A percentile compares a stretch with the other conserved stretches of the same genome.
These are phyloP conservation scores for Garrulus glandarius DNA, from an alignment of 2,797 vertebrate genomes.

Conservation along the genomic window DNA sequence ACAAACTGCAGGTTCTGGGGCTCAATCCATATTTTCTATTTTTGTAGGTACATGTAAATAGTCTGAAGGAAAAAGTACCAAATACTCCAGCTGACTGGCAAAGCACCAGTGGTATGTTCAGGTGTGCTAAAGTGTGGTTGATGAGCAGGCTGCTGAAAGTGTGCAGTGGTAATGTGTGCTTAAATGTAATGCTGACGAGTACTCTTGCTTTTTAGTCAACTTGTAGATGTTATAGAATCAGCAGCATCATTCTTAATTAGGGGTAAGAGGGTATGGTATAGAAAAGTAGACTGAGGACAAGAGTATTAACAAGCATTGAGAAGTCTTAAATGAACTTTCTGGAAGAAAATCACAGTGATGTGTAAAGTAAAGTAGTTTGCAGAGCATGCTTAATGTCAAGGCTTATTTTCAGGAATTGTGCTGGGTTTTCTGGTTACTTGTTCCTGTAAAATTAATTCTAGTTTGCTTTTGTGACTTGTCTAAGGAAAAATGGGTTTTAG, in stretches of 20 bases:
- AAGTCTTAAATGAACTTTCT: background rate
- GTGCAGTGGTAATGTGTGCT: background rate
- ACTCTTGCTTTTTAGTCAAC: background rate
- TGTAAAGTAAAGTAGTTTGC: background rate
- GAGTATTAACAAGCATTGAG: background rate
- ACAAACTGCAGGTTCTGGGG: background rate
- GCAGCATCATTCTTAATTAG: background rate
- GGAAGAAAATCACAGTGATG: background rate
- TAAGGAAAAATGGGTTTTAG: background rate
- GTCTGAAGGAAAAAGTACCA: background rate
- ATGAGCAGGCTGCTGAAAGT: background rate
- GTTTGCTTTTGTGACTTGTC: background rate
- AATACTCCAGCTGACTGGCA: background rate
- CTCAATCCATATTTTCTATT: background rate
- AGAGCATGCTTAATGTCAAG: accelerated
- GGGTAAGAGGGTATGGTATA: background rate
- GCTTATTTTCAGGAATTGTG: background rate
- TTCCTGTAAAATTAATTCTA: background rate
- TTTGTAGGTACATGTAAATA: background rate
- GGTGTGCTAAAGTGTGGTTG: background rate
- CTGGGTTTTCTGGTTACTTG: background rate
- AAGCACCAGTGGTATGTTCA: background rate
- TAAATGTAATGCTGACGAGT: background rate
- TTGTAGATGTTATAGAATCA: background rate
- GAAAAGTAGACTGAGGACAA: background rate